These are phyloP conservation scores for Orbicella faveolata DNA, from an alignment of 64 coral and sea anemone species.

Conservation along the genomic window DNA sequence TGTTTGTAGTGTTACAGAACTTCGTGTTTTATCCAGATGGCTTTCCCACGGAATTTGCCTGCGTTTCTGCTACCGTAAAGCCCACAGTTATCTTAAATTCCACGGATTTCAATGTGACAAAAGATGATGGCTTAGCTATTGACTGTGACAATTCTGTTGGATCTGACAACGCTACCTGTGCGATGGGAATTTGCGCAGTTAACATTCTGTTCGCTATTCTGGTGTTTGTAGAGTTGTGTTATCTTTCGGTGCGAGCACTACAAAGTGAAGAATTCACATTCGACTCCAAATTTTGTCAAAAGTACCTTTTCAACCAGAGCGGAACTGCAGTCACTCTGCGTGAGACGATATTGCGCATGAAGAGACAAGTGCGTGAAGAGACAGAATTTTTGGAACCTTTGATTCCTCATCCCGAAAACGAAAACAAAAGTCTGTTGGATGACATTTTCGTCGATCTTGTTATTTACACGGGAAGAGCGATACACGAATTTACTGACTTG, in stretches of 20 bases:
- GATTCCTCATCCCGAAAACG: conserved; percentile 17
- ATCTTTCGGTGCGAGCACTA: not conserved
- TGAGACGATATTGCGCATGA: not conserved
- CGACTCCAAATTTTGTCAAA: conserved; percentile 35
- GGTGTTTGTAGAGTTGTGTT: conserved; percentile 20
- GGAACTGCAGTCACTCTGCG: not conserved
- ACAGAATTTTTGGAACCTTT: conserved; percentile 30
- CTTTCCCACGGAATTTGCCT: conserved; percentile 31
- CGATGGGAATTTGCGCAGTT: not conserved
- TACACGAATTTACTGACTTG: not conserved
- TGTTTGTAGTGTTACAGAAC: conserved; percentile 25
- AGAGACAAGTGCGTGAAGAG: not conserved
- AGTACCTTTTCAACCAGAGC: conserved; percentile 13
- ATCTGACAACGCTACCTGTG: conserved; percentile 17
- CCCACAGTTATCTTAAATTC: not conserved
- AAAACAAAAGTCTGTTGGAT: not conserved
- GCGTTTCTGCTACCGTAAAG: not conserved
- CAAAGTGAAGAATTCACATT: not conserved
- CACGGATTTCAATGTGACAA: not conserved
- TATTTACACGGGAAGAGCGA: conserved; percentile 20
- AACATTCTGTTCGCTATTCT: conserved; percentile 24
- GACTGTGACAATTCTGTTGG: conserved; percentile 31
- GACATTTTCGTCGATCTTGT: conserved; percentile 32
- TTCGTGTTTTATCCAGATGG: conserved; percentile 27
- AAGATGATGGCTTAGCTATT: not conserved